A percentile compares a stretch with the other conserved stretches of the same genome.
phyloP scores from a whole-genome alignment of 1,140 invertebrate species.

The Rhyacophila brunnea region DNA sequence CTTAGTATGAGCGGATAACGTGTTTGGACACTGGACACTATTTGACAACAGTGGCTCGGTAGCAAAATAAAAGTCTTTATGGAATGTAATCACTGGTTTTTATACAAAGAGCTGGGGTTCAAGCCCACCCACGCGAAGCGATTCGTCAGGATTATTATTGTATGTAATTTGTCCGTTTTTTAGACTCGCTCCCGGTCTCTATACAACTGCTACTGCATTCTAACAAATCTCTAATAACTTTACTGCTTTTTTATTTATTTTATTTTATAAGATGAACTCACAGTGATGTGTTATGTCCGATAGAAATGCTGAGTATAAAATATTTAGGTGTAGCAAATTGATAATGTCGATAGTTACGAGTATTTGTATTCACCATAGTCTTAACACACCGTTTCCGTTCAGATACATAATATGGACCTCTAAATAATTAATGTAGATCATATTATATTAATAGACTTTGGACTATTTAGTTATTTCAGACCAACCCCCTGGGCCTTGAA shows the following conservation, averaged over 20 bases:
- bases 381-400: too few species aligned
- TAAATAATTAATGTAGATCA: too few species aligned
- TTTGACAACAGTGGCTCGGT: conserved; percentile 2
- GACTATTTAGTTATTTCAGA: too few species aligned
- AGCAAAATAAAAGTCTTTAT: not conserved
- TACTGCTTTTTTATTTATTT: not conserved
- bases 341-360: not conserved
- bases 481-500: too few species aligned
- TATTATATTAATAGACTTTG: too few species aligned
- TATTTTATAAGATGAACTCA: not conserved
- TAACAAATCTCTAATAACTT: not conserved
- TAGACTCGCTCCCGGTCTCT: not conserved
- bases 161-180: conserved; percentile 17
- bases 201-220: not conserved
- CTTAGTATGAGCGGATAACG: not conserved
- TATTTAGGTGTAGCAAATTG: not conserved
- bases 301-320: too few species aligned
- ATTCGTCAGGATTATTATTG: conserved; percentile 19
- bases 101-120: not conserved
- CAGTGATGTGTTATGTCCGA: not conserved
- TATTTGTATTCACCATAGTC: not conserved
- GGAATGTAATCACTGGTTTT: not conserved
- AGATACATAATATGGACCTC: too few species aligned
- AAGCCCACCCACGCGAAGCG: conserved; percentile 15
- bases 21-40: not conserved